Evolutionary conservation across 1,140 invertebrate genomes (phyloP).

Genomic region (Drosophila biarmipes): DNA sequence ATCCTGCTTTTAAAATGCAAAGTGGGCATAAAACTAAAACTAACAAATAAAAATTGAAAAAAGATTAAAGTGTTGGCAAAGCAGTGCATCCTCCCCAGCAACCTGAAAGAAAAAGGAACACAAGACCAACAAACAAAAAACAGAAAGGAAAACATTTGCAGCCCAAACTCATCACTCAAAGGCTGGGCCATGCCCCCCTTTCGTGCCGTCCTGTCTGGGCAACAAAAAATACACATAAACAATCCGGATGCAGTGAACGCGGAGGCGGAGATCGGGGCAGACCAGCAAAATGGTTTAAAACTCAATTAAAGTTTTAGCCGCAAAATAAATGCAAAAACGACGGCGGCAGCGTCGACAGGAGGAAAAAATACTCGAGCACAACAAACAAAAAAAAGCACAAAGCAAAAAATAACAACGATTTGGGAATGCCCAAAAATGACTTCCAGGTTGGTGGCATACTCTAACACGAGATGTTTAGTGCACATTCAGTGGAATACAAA

Average conservation of each 20-base stretch:
- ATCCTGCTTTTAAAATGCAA: conserved; percentile 26
- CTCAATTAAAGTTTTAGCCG: conserved; percentile 84
- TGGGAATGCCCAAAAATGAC: conserved; percentile 3
- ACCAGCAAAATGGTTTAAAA: conserved; percentile 81
- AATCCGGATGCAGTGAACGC: conserved; percentile 33
- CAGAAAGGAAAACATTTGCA: conserved; percentile 43
- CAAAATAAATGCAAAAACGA: conserved; percentile 82
- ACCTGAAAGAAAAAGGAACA: conserved; percentile 16
- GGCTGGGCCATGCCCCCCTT: conserved; percentile 24
- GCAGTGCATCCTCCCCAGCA: conserved; percentile 17
- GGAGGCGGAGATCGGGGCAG: conserved; percentile 32
- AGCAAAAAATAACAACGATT: conserved; percentile 50
- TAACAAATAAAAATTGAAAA: conserved; percentile 19
- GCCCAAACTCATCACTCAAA: conserved; percentile 73
- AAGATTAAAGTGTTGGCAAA: conserved; percentile 51
- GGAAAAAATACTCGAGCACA: conserved; percentile 40
- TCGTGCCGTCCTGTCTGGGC: conserved; percentile 1
- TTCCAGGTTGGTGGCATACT: conserved; percentile 7
- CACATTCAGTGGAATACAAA: background rate
- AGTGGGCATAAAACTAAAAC: conserved; percentile 21
- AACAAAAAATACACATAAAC: conserved; percentile 59
- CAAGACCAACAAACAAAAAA: conserved; percentile 17
- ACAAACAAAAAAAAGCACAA: conserved; percentile 9
- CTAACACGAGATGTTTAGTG: background rate
- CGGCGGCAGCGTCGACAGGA: conserved; percentile 55